phyloP scores from a whole-genome alignment of 2,797 vertebrate species.

The Phyllotis vaccarum region DNA sequence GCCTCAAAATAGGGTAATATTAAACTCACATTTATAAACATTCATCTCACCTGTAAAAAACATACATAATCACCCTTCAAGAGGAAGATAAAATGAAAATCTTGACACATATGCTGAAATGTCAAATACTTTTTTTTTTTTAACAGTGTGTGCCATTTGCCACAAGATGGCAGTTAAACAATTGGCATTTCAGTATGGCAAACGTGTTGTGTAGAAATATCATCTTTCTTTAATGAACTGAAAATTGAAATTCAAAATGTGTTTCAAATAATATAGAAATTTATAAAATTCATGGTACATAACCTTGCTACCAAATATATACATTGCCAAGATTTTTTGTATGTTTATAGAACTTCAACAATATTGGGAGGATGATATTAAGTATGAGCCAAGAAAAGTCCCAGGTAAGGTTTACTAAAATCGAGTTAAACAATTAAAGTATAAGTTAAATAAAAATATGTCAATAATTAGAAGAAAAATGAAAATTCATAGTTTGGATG shows the following conservation, averaged over 20 bases:
- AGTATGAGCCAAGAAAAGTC: constrained; percentile 26
- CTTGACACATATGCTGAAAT: constrained; percentile 43
- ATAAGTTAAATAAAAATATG: background rate
- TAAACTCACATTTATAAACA: constrained; percentile 34
- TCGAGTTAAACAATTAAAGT: constrained; percentile 47
- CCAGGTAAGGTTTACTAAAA: constrained; percentile 19
- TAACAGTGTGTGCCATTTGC: constrained; percentile 73
- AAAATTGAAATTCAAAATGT: constrained; percentile 49
- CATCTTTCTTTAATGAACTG: constrained; percentile 52
- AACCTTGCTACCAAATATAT: constrained; percentile 31
- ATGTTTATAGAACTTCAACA: constrained; percentile 26
- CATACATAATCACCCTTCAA: constrained; percentile 26
- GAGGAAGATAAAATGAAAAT: constrained; percentile 66
- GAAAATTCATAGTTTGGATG: background rate
- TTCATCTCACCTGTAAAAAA: background rate
- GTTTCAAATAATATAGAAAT: constrained; percentile 8
- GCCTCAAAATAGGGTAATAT: constrained; percentile 50
- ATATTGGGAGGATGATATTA: constrained; percentile 34
- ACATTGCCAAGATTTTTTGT: constrained; percentile 19
- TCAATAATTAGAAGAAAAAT: constrained; percentile 38
- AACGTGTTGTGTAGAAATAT: constrained; percentile 49
- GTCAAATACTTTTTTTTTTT: constrained; percentile 30
- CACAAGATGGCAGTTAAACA: constrained; percentile 74
- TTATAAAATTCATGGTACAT: background rate
- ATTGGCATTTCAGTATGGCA: constrained; percentile 43